Base-by-base conservation (phyloP, 2,888 invertebrate species). In the Lasioglossum zephyrum region DNA sequence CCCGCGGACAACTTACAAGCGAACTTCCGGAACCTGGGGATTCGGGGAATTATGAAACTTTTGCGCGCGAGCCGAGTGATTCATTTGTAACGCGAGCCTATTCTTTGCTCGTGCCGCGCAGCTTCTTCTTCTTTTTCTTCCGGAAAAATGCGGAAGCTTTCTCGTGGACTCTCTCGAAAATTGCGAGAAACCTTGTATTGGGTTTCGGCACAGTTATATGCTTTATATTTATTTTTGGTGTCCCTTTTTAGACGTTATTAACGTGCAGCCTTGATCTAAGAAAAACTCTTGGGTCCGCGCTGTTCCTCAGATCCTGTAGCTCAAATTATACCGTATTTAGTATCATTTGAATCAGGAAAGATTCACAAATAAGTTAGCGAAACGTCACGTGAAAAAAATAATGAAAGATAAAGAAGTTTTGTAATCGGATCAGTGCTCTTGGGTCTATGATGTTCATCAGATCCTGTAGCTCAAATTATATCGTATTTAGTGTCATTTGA, bases 1-100 rank as follows among this genome's bases (percentile, higher is more conserved):
- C 31, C 31, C 31, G 31, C 31, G 8, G 31, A 31, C 63, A 16
- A 63, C 16, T 63, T 31, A 18, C 57, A 57, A n/a, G 57, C n/a
- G 63, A 63, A 63, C 6, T 63, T 31, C 16, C 16, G 63, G 31
- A 31, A 11, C 26, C 16, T 1, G 26, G 26, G 31, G 18, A 31
- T 63, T 63, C 31, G 18, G 63, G 63, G 16, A 63, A 63, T 63
- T 63, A 63, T 63, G 63, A 63, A 63, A 63, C 8, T 63, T 63
- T 63, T 31, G 16, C 31, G 63, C 31, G 31, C 2, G 31, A 18
- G 6, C 16, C 6, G 31, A 18, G 16, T 8, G 26, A 26, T 31
- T 63, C 63, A 31, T 63, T 63, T 63, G 63, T 63, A 16, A 31
- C 26, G 63, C 26, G 60, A 60, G 26, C 60, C 26, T 60, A 26